A percentile compares a stretch with the other conserved stretches of the same genome.
phyloP scores from a whole-genome alignment of 35 echinoderm and acorn worm species.

The Ophiothrix spiculata region DNA sequence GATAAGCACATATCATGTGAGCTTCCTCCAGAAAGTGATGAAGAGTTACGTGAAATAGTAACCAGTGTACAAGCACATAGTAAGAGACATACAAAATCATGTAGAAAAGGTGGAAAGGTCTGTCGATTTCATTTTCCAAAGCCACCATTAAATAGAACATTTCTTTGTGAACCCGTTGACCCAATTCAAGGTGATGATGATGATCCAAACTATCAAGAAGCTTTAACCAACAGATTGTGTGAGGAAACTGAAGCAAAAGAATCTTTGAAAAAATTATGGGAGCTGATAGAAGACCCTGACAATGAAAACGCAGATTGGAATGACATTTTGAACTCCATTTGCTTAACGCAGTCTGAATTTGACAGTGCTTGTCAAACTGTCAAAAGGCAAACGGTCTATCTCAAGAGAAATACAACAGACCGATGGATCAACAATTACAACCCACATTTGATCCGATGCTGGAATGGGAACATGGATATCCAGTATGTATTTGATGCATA shows the following conservation, averaged over 20 bases:
- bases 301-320: not conserved
- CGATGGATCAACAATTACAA: conserved; percentile 73
- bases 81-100: conserved; percentile 30
- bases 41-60: conserved; percentile 12
- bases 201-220: not conserved
- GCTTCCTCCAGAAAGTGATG: not conserved
- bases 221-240: not conserved
- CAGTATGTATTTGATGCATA: conserved; percentile 58
- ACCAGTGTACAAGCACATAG: conserved; percentile 10
- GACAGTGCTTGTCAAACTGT: conserved; percentile 15
- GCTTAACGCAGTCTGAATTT: conserved; percentile 35
- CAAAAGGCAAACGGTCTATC: conserved; percentile 17
- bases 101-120: conserved; percentile 11
- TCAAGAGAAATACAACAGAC: conserved; percentile 31
- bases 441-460: conserved; percentile 32
- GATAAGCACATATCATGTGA: conserved; percentile 31
- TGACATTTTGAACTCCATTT: conserved; percentile 29
- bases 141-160: too few species aligned
- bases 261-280: not conserved
- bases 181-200: not conserved
- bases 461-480: conserved; percentile 74
- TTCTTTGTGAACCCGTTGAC: too few species aligned
- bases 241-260: conserved; percentile 11
- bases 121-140: too few species aligned
- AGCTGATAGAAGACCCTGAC: not conserved